Evolutionary conservation across 2,797 vertebrate genomes (phyloP).

Genomic region (Pangasius mekongensis): DNA sequence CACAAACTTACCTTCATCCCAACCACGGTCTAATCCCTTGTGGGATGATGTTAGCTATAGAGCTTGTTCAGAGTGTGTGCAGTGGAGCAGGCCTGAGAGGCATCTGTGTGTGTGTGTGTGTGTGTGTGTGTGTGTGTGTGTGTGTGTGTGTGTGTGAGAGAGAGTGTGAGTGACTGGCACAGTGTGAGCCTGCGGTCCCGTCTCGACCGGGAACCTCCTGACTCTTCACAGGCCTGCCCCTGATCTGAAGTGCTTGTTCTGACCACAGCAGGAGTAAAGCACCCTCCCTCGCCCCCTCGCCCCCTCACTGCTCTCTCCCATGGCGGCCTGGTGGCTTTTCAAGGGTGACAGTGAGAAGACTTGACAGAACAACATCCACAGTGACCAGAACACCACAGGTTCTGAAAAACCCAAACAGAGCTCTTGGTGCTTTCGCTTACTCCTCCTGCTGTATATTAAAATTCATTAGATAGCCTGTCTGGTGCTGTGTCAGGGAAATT

Average conservation of each 20-base stretch:
- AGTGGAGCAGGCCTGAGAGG: constrained; percentile 23
- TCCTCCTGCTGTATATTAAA: constrained; percentile 12
- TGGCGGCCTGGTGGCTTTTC: constrained; percentile 53
- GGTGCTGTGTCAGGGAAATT: neutral
- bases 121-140: constrained; percentile 13
- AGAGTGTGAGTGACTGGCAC: constrained; percentile 39
- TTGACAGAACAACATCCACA: constrained; percentile 72
- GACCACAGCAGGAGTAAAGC: constrained; percentile 1
- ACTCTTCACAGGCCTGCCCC: constrained; percentile 46
- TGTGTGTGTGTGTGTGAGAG: constrained; percentile 14
- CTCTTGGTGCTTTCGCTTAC: constrained; percentile 3
- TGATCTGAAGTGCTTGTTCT: constrained; percentile 53
- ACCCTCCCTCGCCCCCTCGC: constrained; percentile 16
- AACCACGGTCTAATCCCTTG: constrained; percentile 7
- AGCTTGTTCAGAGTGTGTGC: neutral
- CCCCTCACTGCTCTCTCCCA: constrained; percentile 30
- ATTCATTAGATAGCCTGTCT: neutral
- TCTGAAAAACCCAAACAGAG: constrained; percentile 62
- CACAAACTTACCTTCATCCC: constrained; percentile 38
- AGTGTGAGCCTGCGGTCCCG: constrained; percentile 32
- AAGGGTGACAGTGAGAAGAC: constrained; percentile 70
- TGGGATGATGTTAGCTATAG: neutral
- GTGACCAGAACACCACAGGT: constrained; percentile 60
- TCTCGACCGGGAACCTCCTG: constrained; percentile 46
- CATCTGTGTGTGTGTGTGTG: constrained; percentile 9